Evolutionary conservation across 2,113 vertebrate species (phyloP).

Genomic region (Pelodiscus sinensis): DNA sequence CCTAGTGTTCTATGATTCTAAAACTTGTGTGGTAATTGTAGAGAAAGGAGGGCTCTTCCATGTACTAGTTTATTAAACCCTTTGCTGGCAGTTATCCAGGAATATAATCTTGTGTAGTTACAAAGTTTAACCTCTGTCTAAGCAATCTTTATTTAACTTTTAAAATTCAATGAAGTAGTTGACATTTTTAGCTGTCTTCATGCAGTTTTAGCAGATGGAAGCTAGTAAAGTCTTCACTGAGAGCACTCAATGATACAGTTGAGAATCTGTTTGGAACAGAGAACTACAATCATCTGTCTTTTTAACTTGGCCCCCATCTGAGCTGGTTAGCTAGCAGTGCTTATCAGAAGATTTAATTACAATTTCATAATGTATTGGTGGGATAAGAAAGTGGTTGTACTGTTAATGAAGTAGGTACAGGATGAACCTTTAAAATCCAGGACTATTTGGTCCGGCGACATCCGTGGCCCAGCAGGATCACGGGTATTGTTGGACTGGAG

Average conservation of each 20-base stretch:
- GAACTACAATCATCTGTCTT: not conserved
- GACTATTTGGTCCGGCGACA: too few species aligned
- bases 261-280: not conserved
- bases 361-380: not conserved
- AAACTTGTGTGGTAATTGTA: not conserved
- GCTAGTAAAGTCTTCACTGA: not conserved
- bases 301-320: not conserved
- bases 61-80: not conserved
- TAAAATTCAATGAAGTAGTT: not conserved
- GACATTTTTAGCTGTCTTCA: not conserved
- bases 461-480: too few species aligned
- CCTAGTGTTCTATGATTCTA: too few species aligned
- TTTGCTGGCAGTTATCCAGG: not conserved
- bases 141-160: too few species aligned
- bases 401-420: too few species aligned
- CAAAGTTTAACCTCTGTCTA: too few species aligned
- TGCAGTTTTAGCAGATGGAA: not conserved
- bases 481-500: not conserved
- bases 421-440: too few species aligned
- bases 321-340: not conserved
- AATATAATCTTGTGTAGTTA: not conserved
- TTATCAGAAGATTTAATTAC: too few species aligned
- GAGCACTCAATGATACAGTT: not conserved
- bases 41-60: not conserved
- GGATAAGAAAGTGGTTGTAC: not conserved